phyloP scores from a whole-genome alignment of 2,113 vertebrate species.

The Hydropotes inermis region DNA sequence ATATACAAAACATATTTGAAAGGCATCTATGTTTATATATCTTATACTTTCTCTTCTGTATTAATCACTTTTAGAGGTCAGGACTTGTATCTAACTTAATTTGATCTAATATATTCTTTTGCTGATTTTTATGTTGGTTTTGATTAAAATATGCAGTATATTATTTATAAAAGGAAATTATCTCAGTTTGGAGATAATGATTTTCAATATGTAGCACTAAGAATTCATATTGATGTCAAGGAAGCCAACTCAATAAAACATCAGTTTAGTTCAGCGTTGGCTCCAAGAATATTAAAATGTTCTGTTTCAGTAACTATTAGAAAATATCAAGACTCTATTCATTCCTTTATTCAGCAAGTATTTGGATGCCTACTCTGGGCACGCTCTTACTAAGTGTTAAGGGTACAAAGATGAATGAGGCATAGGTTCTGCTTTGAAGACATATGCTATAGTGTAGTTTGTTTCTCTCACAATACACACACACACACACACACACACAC shows the following conservation, averaged over 20 bases:
- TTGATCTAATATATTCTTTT: slow-evolving; percentile 43
- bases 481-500: neutral
- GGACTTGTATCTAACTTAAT: slow-evolving; percentile 4
- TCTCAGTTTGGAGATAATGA: slow-evolving; percentile 56
- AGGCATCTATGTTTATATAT: neutral
- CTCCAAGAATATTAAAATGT: slow-evolving; percentile 38
- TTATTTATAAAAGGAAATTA: slow-evolving; percentile 55
- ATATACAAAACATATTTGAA: neutral
- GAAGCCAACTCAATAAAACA: slow-evolving; percentile 59
- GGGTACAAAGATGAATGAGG: slow-evolving; percentile 15
- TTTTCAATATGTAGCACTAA: slow-evolving; percentile 66
- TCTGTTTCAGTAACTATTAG: slow-evolving; percentile 40
- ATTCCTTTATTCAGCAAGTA: slow-evolving; percentile 62
- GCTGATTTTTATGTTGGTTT: slow-evolving; percentile 41
- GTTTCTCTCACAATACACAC: neutral
- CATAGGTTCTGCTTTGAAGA: slow-evolving; percentile 15
- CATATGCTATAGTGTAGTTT: neutral
- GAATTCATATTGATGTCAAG: slow-evolving; percentile 47
- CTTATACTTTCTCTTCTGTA: neutral
- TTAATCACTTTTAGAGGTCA: neutral
- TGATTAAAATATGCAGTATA: slow-evolving; percentile 36
- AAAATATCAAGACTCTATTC: slow-evolving; percentile 52
- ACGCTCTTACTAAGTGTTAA: slow-evolving; percentile 8
- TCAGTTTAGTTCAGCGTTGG: slow-evolving; percentile 42
- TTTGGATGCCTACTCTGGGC: neutral